phyloP scores from a whole-genome alignment of 2,113 vertebrate genomes.

The Daubentonia madagascariensis region DNA sequence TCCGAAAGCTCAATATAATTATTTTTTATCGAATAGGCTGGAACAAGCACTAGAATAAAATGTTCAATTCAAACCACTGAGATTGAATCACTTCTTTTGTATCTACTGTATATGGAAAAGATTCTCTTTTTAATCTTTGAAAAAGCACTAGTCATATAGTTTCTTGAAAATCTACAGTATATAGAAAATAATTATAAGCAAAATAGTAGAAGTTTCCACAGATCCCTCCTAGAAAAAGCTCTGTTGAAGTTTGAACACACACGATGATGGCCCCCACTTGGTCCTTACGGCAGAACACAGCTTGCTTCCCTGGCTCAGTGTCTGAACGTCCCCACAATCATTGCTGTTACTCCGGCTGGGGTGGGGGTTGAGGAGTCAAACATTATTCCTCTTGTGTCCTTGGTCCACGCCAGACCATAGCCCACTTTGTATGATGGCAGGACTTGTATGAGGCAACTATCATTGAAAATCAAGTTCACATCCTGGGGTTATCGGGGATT shows the following conservation, averaged over 20 bases:
- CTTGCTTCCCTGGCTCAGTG: no score
- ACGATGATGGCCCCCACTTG: fast-evolving
- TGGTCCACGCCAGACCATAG: background rate
- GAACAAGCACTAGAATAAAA: background rate
- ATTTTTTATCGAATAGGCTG: constrained; percentile 10
- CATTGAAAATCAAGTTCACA: constrained; percentile 3
- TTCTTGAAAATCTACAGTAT: background rate
- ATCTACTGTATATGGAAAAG: background rate
- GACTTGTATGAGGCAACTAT: background rate
- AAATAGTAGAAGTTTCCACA: background rate
- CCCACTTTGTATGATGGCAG: background rate
- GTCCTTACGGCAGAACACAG: background rate
- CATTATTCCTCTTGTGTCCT: background rate
- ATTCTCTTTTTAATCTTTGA: background rate
- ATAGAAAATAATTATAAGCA: background rate
- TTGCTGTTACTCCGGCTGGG: background rate
- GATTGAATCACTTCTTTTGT: constrained; percentile 13
- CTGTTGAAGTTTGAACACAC: background rate
- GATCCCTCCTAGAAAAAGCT: background rate
- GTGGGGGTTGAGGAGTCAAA: background rate
- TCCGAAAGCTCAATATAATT: constrained; percentile 38
- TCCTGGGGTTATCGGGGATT: background rate
- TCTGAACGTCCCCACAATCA: background rate
- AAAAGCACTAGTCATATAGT: background rate
- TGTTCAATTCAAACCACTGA: background rate